Evolutionary conservation across 2,113 vertebrate species (phyloP), one percentile per base, ranked within the genome.

Genomic region (Pan paniscus): DNA sequence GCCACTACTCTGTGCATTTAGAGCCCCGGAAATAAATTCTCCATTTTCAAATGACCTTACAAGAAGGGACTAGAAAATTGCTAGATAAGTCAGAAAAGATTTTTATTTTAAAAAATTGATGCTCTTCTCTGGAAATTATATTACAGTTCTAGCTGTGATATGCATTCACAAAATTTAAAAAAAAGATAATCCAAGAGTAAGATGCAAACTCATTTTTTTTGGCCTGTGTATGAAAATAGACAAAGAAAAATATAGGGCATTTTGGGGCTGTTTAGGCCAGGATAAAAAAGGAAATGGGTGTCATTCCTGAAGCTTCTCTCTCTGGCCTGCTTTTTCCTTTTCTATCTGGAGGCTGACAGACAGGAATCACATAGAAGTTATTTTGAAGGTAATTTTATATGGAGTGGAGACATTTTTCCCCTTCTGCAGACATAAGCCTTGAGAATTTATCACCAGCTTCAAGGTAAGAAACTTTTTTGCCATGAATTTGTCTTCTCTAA

Each of bases 321-420:
- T 75, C 48, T 5, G 40, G 18, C 17, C 23, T 97, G 8, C 18
- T 78, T 81, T 72, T 73, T 5, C 40, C 25, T 84, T 76, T 92
- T 82, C 46, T 94, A 3, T 78, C 35, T 81, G 40, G 48, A 85
- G 18, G 4, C 75, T 92, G 48, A 72, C 8, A 92, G 76, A 10
- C 14, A 79, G 55, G 8, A 30, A 90, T 94, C 57, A 57, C 84
- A n/a, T 38, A 52, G 61, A 85, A 94, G 68, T 20, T 27, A 57
- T 89, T 78, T 59, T 89, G 67, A 96, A 78, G 72, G 68, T 55
- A 97, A 93, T 81, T 95, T 81, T 90, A n/a, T 67, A 7, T 94
- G 20, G 4, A 94, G 40, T 52, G 17, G 35, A 80, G 72, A 86
- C 6, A 46, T 86, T 79, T 94, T 32, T 14, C 9, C 32, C 48